Evolutionary conservation across 2,797 vertebrate genomes (phyloP).

Genomic region (Coregonus ussuriensis): DNA sequence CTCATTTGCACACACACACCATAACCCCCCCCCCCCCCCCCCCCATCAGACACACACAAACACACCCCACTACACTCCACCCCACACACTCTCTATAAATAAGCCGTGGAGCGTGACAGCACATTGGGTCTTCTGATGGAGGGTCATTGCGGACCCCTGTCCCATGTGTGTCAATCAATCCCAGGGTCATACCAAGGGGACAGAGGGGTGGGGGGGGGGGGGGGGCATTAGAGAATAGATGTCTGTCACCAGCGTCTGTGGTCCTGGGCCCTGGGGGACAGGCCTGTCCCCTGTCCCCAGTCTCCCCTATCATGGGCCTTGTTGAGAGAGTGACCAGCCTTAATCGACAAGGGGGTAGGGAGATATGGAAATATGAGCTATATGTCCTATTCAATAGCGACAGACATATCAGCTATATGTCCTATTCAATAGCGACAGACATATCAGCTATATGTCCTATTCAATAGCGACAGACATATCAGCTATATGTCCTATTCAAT

Average conservation of each 20-base stretch:
- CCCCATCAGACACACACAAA: slow-evolving; percentile 1
- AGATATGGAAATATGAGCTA: slow-evolving; percentile 28
- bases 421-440: background rate
- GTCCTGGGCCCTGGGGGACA: background rate
- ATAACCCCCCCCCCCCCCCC: too few relatives aligned
- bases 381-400: background rate
- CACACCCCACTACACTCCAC: slow-evolving; percentile 7
- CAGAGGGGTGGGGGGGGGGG: background rate
- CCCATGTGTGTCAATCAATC: slow-evolving; percentile 52
- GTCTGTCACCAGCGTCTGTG: slow-evolving; percentile 65
- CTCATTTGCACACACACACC: slow-evolving; percentile 1
- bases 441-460: too few relatives aligned
- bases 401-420: background rate
- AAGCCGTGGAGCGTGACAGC: background rate
- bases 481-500: too few relatives aligned
- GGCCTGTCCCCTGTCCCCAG: slow-evolving; percentile 39
- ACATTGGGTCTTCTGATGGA: slow-evolving; percentile 15
- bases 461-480: too few relatives aligned
- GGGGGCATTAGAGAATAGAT: slow-evolving; percentile 49
- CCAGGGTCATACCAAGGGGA: slow-evolving; percentile 48
- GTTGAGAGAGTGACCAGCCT: slow-evolving; percentile 66
- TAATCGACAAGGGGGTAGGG: slow-evolving; percentile 48
- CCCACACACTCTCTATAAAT: slow-evolving; percentile 2
- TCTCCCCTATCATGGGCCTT: slow-evolving; percentile 4
- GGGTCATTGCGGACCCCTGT: slow-evolving; percentile 24